phyloP scores from a whole-genome alignment of 2,888 invertebrate genomes.

The Agrochola macilenta region DNA sequence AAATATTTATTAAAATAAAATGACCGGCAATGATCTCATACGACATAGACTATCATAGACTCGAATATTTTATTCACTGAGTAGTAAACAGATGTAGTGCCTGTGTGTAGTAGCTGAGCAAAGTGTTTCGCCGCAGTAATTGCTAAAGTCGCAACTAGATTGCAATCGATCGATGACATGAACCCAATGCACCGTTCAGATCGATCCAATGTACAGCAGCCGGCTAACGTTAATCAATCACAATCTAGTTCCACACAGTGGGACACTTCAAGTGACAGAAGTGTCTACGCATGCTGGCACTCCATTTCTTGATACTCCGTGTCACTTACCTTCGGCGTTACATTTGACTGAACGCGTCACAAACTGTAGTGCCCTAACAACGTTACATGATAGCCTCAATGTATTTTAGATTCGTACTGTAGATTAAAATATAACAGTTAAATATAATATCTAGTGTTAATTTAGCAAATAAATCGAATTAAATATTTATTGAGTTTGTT shows the following conservation, averaged over 20 bases:
- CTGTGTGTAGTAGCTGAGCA: slow-evolving; percentile 6
- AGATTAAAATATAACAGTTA: slow-evolving; percentile 60
- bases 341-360: slow-evolving; percentile 8
- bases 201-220: not conserved
- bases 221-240: not conserved
- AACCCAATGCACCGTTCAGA: too few relatives aligned
- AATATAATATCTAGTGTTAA: slow-evolving; percentile 54
- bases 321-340: slow-evolving; percentile 14
- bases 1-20: slow-evolving; percentile 72
- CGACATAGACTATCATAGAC: slow-evolving; percentile 65
- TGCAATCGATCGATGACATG: not conserved
- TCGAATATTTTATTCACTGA: slow-evolving; percentile 48
- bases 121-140: not conserved
- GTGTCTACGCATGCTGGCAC: not conserved
- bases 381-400: slow-evolving; percentile 58
- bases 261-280: not conserved
- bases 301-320: slow-evolving; percentile 15
- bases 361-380: slow-evolving; percentile 43
- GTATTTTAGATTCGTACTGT: slow-evolving; percentile 54
- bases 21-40: slow-evolving; percentile 81
- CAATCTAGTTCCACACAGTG: not conserved
- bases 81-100: slow-evolving; percentile 7
- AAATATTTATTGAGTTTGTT: slow-evolving; percentile 10
- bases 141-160: not conserved
- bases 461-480: slow-evolving; percentile 53